These are phyloP conservation scores for Petrocephalus zakoni DNA, from an alignment of 2,113 vertebrate genomes.

Conservation along the genomic window DNA sequence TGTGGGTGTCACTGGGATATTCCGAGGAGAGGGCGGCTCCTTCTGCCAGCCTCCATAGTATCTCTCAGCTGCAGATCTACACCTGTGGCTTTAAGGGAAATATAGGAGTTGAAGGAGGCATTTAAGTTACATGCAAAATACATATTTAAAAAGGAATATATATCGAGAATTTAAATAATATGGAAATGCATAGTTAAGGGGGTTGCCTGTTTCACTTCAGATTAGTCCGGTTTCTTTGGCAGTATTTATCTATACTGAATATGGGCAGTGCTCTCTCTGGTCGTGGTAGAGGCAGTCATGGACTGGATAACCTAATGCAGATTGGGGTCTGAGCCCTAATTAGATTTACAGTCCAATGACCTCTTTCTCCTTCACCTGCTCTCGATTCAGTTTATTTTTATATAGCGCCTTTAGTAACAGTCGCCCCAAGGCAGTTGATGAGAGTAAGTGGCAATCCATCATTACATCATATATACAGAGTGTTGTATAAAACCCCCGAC, in stretches of 20 bases:
- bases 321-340: not conserved
- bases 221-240: not conserved
- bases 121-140: not conserved
- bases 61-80: not conserved
- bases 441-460: not conserved
- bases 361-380: not conserved
- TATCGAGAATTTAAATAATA: not conserved
- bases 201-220: not conserved
- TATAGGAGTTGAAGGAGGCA: not conserved
- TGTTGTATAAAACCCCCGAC: not conserved
- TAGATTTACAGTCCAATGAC: conserved; percentile 1
- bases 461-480: not conserved
- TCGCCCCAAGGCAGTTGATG: not conserved
- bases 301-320: not conserved
- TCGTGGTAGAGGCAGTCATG: not conserved
- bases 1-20: not conserved
- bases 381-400: not conserved
- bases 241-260: not conserved
- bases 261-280: not conserved
- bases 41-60: not conserved
- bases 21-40: not conserved
- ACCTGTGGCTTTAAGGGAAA: not conserved
- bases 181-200: not conserved
- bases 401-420: not conserved
- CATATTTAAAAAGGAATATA: not conserved